Base-by-base conservation (phyloP, 1,140 invertebrate genomes). In the Phortica variegata region DNA sequence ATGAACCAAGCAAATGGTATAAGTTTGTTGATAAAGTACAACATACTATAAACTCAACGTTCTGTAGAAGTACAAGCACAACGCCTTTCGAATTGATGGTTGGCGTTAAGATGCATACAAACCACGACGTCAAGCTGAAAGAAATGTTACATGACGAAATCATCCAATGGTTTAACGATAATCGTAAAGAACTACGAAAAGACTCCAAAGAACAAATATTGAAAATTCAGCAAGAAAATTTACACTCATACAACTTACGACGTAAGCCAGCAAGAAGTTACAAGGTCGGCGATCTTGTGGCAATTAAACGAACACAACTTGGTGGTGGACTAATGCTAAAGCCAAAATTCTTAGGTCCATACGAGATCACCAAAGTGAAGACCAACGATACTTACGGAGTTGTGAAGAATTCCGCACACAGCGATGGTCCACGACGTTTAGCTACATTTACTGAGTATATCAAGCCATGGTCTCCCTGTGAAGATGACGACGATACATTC, bases 241-340 rank as follows among this genome's bases (percentile, higher is more conserved):
- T 29, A 15, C 43, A 41, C n/a, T 50, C 29, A 3, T 77, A 52
- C 41, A 65, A 75, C 46, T 54, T 50, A 46, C 59, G 54, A 32
- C 52, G 73, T 23, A 65, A 62, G 18, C 13, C 37, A 37, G 43
- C 47, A 32, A 54, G 10, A 13, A 31, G 41, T 16, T 76, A 76
- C 43, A 45, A 60, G 9, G 41, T 54, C 12, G 60, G 60, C 15
- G 72, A 77, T 39, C 20, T 73, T 29, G 73, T 77, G 3, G 75
- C 72, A 12, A 77, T 77, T 12, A 71, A 75, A 41, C 43, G 72
- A 33, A 77, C 76, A 1, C 75, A 77, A 20, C 66, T 63, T 49
- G 56, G 54, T 2, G 20, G 53, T 15, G 74, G 66, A 1, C 18
- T 65, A 9, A 77, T 77, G 29, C 15, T 77, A 8, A 47, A 54